Evolutionary conservation across 92 coral and sea anemone species (phyloP).

Genomic region (Zoanthus sociatus): DNA sequence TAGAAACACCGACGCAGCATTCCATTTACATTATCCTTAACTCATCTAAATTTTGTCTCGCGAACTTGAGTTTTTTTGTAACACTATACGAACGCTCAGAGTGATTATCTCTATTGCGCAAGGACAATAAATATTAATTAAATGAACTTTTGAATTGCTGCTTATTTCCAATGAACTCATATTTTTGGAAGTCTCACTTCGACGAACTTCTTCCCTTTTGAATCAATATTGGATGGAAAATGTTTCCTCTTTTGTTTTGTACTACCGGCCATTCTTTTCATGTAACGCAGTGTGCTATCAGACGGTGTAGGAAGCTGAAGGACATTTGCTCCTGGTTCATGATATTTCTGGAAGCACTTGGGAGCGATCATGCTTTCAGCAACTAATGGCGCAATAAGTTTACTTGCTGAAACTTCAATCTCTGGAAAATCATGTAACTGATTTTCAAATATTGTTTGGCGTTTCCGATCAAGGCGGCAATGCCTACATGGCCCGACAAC

Average conservation of each 20-base stretch:
- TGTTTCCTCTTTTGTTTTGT: slow-evolving; percentile 64
- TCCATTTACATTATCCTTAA: too few species aligned
- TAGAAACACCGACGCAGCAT: too few species aligned
- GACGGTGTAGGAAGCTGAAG: slow-evolving; percentile 74
- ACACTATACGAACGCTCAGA: too few species aligned
- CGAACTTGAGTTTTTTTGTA: too few species aligned
- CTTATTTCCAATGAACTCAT: slow-evolving; percentile 21
- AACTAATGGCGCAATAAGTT: slow-evolving; percentile 80
- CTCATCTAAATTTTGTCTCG: too few species aligned
- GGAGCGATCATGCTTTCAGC: slow-evolving; percentile 67
- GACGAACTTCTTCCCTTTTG: slow-evolving; percentile 72
- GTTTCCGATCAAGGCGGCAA: slow-evolving; percentile 67
- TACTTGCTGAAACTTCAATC: slow-evolving; percentile 79
- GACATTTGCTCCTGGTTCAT: slow-evolving; percentile 54
- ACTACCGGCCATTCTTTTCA: slow-evolving; percentile 85
- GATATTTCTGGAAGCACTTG: neutral
- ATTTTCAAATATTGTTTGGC: slow-evolving; percentile 72
- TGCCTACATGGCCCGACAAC: slow-evolving; percentile 88
- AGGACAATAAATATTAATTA: too few species aligned
- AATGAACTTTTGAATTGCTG: neutral
- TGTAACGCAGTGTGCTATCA: slow-evolving; percentile 73
- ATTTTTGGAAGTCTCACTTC: slow-evolving; percentile 87
- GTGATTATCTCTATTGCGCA: too few species aligned
- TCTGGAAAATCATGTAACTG: slow-evolving; percentile 83
- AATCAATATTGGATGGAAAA: slow-evolving; percentile 46